Percentiles rank a stretch among this genome's conserved stretches.
Conservation (phyloP, 2,797 vertebrate species). For the Petrocephalus schoutedeni region DNA sequence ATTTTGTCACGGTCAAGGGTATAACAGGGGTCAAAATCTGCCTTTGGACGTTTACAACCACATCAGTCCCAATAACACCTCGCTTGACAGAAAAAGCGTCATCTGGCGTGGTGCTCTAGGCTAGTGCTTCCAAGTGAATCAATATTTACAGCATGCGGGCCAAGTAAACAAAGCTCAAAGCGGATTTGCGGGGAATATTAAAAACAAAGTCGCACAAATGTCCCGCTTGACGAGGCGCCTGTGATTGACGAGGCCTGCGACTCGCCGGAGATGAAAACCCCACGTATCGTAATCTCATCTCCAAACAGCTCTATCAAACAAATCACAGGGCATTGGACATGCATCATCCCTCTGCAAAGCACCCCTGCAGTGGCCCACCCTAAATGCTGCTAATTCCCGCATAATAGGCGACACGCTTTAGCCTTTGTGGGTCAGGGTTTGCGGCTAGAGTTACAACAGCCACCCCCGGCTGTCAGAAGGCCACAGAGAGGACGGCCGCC, state of each 20-base stretch:
- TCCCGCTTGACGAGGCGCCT: neutral
- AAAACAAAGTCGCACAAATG: neutral
- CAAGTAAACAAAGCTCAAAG: neutral
- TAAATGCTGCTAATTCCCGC: neutral
- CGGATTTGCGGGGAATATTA: neutral
- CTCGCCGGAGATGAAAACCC: neutral
- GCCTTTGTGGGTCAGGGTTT: neutral
- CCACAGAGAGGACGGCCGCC: neutral
- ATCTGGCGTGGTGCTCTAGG: neutral
- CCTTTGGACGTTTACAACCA: neutral
- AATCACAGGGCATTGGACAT: neutral
- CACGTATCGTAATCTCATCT: neutral
- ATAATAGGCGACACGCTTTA: neutral
- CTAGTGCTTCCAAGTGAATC: neutral
- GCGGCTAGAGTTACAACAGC: neutral
- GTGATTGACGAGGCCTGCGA: neutral
- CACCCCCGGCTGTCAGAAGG: neutral
- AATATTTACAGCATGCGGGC: neutral
- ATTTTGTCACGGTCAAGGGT: neutral
- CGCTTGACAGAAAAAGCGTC: neutral
- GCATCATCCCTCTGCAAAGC: neutral
- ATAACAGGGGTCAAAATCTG: neutral
- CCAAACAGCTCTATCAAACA: conserved; percentile 11
- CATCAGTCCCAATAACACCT: neutral
- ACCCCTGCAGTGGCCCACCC: neutral